Base-by-base conservation (phyloP, 1,140 invertebrate genomes). In the Thaumetopoea pityocampa region DNA sequence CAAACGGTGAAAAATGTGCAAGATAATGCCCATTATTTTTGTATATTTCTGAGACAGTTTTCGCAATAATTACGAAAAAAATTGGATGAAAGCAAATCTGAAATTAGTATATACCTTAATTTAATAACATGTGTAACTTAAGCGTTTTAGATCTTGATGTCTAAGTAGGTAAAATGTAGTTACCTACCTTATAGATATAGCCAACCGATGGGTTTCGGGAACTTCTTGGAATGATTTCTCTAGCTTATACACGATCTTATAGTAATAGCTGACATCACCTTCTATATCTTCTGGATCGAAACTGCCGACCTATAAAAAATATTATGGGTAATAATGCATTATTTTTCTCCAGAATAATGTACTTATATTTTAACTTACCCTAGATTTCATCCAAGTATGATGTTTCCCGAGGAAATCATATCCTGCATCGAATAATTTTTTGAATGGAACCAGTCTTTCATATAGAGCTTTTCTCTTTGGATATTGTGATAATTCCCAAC, bases 211-310 rank as follows among this genome's bases (percentile, higher is more conserved):
- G 1, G 91, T 87, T 0, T 85, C 85, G 0, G 93, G 94, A 41
- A 89, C 87, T 5, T 92, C 91, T 27, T 84, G 85, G 82, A 99
- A 97, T 11, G 87, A 86, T 73, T 96, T 97, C 65, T 98, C 96
- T 46, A 98, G 83, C 72, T 96, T 98, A 48, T 93, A 94, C 17
- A 98, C 88, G 22, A 90, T 90, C 45, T 95, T 89, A 80, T 92
- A 96, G 51, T 91, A 92, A 46, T 90, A 91, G 17, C 89, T 89
- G 0, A 96, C 92, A 47, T 97, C 94, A 6, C 87, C 78, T 36
- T 98, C 96, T 19, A 98, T 97, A 16, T 90, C 87, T 74, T 98
- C 96, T 0, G 97, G 97, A 69, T 97, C 92, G 49, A 93, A 90
- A 17, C 90, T 90, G 3, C 94, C 93, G 45, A 98, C 92, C 80